A percentile compares a stretch with the other conserved stretches of the same genome.
Conservation (phyloP, 1,140 invertebrate genomes). For the Lepidostoma basale region DNA sequence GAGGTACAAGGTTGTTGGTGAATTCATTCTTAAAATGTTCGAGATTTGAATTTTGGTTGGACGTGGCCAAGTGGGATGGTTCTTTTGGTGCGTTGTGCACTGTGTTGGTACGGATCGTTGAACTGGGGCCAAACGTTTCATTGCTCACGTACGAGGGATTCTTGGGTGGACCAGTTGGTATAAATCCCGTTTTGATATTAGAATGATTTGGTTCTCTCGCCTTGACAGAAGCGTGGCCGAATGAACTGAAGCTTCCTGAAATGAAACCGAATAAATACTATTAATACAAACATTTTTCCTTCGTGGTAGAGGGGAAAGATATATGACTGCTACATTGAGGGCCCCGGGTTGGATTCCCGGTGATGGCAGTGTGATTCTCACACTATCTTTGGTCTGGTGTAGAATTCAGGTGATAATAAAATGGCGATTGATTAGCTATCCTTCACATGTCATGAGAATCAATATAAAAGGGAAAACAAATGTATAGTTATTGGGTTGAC, state of each 20-base stretch:
- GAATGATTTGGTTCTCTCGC: slow-evolving; percentile 53
- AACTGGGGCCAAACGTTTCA: slow-evolving; percentile 48
- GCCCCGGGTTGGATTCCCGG: too few relatives aligned
- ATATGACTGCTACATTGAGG: too few relatives aligned
- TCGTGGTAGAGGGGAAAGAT: too few relatives aligned
- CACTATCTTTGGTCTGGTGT: too few relatives aligned
- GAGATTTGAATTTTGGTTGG: slow-evolving; percentile 8
- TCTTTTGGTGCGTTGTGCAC: slow-evolving; percentile 40
- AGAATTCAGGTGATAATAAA: too few relatives aligned
- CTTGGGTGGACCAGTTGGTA: slow-evolving; percentile 52
- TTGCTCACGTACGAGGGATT: slow-evolving; percentile 51
- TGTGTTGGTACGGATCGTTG: slow-evolving; percentile 49
- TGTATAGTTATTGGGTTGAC: too few relatives aligned
- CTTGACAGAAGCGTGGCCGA: slow-evolving; percentile 57
- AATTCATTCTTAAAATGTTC: slow-evolving; percentile 29
- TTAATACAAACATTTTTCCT: too few relatives aligned
- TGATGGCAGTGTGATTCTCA: too few relatives aligned
- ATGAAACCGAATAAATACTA: not conserved
- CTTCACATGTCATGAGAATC: too few relatives aligned
- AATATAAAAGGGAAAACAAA: too few relatives aligned
- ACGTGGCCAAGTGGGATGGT: not conserved
- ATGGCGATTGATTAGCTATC: too few relatives aligned
- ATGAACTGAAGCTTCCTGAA: slow-evolving; percentile 58
- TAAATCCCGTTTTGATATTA: slow-evolving; percentile 50
- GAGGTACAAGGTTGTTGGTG: slow-evolving; percentile 38